These are phyloP conservation scores for Melanostoma scalare DNA, from an alignment of 2,888 invertebrate genomes.

Conservation along the genomic window DNA sequence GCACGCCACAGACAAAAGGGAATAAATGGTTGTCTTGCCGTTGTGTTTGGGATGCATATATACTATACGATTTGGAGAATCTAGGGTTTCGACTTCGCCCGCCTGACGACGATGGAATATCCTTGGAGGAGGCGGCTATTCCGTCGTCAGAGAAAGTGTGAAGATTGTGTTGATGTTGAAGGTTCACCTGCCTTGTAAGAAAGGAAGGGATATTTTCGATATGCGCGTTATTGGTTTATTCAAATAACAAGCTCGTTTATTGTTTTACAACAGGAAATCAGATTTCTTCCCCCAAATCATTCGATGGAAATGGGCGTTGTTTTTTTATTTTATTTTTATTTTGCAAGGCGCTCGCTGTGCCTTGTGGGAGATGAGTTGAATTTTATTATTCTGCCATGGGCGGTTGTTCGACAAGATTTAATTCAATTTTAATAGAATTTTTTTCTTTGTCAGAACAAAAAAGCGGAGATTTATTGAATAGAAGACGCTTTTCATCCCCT, in stretches of 20 bases:
- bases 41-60: conserved; percentile 31
- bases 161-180: conserved; percentile 41
- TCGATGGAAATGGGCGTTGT: conserved; percentile 21
- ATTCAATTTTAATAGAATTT: conserved; percentile 68
- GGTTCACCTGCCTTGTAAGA: conserved; percentile 47
- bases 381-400: conserved; percentile 50
- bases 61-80: conserved; percentile 37
- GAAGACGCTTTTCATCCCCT: conserved; percentile 13
- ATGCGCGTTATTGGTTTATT: conserved; percentile 78
- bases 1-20: conserved; percentile 44
- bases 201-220: conserved; percentile 63
- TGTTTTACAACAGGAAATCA: conserved; percentile 79
- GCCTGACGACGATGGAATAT: neutral
- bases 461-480: conserved; percentile 38
- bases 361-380: conserved; percentile 21
- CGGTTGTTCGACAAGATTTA: conserved; percentile 58
- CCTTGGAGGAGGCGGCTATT: conserved; percentile 32
- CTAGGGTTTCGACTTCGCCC: neutral
- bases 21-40: conserved; percentile 16
- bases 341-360: neutral
- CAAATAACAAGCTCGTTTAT: conserved; percentile 82
- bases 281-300: conserved; percentile 69
- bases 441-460: conserved; percentile 2
- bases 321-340: conserved; percentile 22
- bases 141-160: conserved; percentile 33